A percentile compares a stretch with the other conserved stretches of the same genome.
phyloP scores from a whole-genome alignment of 2,888 invertebrate genomes.

The Orchestes rusci region DNA sequence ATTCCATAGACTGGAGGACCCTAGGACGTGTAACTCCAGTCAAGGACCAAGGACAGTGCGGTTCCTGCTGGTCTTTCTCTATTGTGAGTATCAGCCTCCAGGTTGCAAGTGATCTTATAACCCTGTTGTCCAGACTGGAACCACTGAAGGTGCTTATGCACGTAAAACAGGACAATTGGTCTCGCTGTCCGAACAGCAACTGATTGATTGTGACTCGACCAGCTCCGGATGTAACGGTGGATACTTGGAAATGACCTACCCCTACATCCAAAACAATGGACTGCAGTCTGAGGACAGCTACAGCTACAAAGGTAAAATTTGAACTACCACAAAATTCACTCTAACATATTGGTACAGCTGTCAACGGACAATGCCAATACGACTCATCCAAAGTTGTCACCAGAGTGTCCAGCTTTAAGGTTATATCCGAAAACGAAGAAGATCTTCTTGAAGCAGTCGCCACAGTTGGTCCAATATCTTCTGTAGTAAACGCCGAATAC shows the following conservation, averaged over 20 bases:
- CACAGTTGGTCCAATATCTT: conserved; percentile 2
- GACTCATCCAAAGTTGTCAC: neutral
- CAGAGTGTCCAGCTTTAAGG: neutral
- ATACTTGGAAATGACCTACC: conserved; percentile 29
- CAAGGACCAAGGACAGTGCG: conserved; percentile 27
- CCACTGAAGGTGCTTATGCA: conserved; percentile 34
- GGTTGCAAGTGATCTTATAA: neutral
- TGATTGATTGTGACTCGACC: conserved; percentile 74
- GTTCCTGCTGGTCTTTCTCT: conserved; percentile 28
- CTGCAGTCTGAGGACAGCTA: neutral
- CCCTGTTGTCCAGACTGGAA: conserved; percentile 59
- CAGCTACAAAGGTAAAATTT: neutral
- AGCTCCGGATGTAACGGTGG: conserved; percentile 84
- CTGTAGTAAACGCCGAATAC: neutral
- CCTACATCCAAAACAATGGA: conserved; percentile 4
- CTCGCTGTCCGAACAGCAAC: conserved; percentile 76
- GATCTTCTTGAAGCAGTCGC: neutral
- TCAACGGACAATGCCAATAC: conserved; percentile 3
- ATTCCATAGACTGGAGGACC: conserved; percentile 27
- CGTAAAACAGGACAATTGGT: conserved; percentile 37
- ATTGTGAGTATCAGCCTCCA: conserved; percentile 22
- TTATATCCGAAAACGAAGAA: neutral
- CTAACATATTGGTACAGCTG: no score
- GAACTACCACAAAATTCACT: no score
- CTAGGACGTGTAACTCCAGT: conserved; percentile 27